Percentiles rank a stretch among this genome's conserved stretches.
phyloP scores from a whole-genome alignment of 2,888 invertebrate species.

The Argyresthia goedartella region DNA sequence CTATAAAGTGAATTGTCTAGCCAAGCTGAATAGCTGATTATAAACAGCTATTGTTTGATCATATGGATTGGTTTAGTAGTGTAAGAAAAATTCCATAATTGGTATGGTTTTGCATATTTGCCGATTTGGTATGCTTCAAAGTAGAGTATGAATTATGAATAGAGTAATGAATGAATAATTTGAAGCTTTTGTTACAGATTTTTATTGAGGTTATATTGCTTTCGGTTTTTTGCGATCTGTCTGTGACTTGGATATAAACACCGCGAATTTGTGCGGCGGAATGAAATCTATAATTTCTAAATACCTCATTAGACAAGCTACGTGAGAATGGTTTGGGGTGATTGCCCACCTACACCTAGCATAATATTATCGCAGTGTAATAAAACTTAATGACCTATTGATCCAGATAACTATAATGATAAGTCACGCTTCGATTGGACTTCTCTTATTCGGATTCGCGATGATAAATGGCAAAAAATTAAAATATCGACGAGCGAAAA shows the following conservation, averaged over 20 bases:
- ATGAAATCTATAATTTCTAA: neutral
- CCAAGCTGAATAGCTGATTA: slow-evolving; percentile 8
- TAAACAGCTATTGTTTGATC: no score
- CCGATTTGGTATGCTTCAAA: no score
- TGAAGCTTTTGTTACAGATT: no score
- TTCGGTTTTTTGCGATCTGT: neutral
- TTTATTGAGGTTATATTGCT: no score
- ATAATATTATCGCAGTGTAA: neutral
- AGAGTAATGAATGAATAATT: no score
- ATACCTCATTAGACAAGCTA: neutral
- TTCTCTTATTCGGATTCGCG: neutral
- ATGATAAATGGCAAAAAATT: slow-evolving; percentile 4
- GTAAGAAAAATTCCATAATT: no score
- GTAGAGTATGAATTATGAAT: no score
- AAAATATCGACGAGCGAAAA: slow-evolving; percentile 23
- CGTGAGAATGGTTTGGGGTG: slow-evolving; percentile 1
- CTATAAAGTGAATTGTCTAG: neutral
- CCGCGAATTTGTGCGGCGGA: neutral
- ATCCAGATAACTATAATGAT: neutral
- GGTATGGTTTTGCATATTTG: no score
- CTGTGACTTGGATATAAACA: neutral
- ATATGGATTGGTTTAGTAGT: no score
- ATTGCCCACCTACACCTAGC: neutral
- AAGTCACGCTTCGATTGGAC: neutral
- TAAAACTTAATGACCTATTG: slow-evolving; percentile 1